A percentile compares a stretch with the other conserved stretches of the same genome.
Evolutionary conservation across 2,888 invertebrate species (phyloP).

Genomic region (Eupsilia transversa): DNA sequence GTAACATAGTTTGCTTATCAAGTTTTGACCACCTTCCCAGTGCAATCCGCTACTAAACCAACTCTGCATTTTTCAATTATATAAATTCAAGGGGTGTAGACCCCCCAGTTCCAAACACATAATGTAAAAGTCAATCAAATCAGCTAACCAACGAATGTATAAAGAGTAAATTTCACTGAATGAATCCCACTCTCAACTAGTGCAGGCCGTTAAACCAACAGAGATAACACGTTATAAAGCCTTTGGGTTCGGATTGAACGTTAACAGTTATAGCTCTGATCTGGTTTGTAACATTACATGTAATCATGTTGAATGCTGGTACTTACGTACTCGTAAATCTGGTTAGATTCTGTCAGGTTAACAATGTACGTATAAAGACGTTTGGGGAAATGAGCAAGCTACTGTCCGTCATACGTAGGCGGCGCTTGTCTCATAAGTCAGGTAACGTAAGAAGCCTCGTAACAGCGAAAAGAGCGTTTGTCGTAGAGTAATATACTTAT

Average conservation of each 20-base stretch:
- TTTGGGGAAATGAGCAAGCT: constrained; percentile 23
- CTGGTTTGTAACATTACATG: constrained; percentile 59
- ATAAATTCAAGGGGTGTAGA: constrained; percentile 7
- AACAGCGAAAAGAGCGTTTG: constrained; percentile 13
- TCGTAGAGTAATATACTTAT: constrained; percentile 5
- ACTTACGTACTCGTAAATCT: constrained; percentile 60
- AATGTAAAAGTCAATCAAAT: constrained; percentile 59
- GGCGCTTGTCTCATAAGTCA: constrained; percentile 24
- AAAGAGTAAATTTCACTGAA: constrained; percentile 52
- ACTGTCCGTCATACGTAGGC: constrained; percentile 19
- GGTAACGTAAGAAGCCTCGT: constrained; percentile 12
- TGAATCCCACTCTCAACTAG: constrained; percentile 60
- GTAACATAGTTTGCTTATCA: not conserved
- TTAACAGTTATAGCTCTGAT: constrained; percentile 63
- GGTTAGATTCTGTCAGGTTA: constrained; percentile 39
- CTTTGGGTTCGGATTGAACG: constrained; percentile 63
- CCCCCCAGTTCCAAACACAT: constrained; percentile 23
- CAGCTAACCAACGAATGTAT: constrained; percentile 49
- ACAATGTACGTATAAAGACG: constrained; percentile 35
- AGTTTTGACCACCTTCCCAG: not conserved
- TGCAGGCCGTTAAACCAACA: constrained; percentile 62
- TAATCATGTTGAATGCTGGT: constrained; percentile 58
- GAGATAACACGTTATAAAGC: constrained; percentile 59
- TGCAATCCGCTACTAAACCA: too few relatives aligned
- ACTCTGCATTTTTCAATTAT: constrained; percentile 1